phyloP scores from a whole-genome alignment of 2,888 invertebrate genomes.

The Adela reaumurella region DNA sequence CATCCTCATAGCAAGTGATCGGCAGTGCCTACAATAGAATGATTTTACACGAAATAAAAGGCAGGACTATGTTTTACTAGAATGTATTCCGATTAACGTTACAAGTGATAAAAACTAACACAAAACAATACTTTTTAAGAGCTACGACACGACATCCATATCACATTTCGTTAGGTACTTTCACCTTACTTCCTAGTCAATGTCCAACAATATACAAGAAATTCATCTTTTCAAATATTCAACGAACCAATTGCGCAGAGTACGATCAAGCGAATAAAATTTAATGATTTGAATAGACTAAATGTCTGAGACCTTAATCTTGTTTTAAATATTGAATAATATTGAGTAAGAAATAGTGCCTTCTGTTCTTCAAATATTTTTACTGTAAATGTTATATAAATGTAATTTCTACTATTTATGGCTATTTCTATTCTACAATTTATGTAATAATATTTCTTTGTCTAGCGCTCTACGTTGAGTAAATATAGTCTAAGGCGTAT shows the following conservation, averaged over 20 bases:
- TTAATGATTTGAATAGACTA: background rate
- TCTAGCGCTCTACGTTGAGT: no score
- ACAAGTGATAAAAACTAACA: background rate
- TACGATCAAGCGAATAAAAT: background rate
- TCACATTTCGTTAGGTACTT: conserved; percentile 44
- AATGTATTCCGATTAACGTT: background rate
- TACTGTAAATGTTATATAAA: no score
- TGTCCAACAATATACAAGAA: conserved; percentile 42
- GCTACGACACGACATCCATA: conserved; percentile 44
- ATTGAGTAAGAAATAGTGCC: no score
- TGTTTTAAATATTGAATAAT: background rate
- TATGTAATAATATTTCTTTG: no score
- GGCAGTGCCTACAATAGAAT: no score
- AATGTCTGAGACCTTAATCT: background rate
- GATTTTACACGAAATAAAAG: no score
- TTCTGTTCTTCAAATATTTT: no score
- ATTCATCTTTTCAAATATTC: conserved; percentile 24
- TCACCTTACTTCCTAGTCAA: conserved; percentile 24
- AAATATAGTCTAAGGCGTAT: no score
- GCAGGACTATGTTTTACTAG: background rate
- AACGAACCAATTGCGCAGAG: conserved; percentile 25
- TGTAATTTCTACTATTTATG: no score
- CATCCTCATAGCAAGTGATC: no score
- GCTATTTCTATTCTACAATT: no score
- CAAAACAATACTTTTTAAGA: conserved; percentile 17